Evolutionary conservation across 2,113 vertebrate species (phyloP).

Genomic region (Mixornis gularis): DNA sequence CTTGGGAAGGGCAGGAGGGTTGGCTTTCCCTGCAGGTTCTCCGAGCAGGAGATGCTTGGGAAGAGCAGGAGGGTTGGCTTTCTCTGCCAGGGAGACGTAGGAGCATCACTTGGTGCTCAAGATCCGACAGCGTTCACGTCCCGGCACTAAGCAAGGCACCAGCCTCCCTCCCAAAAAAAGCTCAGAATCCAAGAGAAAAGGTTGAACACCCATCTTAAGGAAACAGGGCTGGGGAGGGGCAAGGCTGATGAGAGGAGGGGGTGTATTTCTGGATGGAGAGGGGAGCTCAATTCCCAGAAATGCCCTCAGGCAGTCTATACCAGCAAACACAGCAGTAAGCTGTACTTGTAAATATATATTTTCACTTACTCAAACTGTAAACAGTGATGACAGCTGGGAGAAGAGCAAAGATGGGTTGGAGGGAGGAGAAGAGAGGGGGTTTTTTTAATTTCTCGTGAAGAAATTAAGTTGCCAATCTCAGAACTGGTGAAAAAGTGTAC

Average conservation of each 20-base stretch:
- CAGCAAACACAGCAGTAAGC: background rate
- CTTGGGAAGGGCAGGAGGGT: too few species aligned
- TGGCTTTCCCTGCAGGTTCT: too few species aligned
- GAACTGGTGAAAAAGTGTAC: background rate
- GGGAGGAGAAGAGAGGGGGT: background rate
- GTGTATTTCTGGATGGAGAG: background rate
- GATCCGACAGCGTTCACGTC: fast-evolving
- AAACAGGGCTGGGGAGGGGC: background rate
- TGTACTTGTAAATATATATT: constrained; percentile 13
- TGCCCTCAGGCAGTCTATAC: background rate
- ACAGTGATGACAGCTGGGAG: constrained; percentile 7
- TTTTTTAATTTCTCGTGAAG: background rate
- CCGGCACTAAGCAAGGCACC: background rate
- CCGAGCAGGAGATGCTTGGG: too few species aligned
- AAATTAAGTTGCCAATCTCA: background rate
- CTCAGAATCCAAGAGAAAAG: background rate
- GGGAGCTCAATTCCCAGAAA: background rate
- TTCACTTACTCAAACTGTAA: constrained; percentile 13
- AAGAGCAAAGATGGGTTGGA: background rate
- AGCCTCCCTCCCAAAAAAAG: background rate
- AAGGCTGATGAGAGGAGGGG: background rate
- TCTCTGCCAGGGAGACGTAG: fast-evolving
- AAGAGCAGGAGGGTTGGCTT: too few species aligned
- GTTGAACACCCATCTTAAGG: background rate
- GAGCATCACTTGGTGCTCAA: background rate